Conservation (phyloP, 2,888 invertebrate species). For the Allygus modestus region DNA sequence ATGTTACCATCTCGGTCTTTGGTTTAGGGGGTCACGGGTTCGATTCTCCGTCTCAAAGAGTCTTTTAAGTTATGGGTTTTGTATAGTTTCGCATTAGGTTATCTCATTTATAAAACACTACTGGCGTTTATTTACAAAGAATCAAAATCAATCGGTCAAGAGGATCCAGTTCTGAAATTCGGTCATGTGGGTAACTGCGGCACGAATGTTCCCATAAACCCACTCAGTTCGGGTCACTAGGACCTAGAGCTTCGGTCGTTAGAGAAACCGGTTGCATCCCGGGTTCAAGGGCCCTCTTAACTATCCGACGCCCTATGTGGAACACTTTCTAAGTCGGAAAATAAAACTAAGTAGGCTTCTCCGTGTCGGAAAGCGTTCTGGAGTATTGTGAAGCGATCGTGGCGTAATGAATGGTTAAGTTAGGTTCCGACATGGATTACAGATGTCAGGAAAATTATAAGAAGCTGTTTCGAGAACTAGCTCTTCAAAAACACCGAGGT, state of each 20-base stretch:
- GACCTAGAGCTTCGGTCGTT: background rate
- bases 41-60: no score
- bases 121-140: no score
- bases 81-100: no score
- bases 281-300: background rate
- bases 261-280: background rate
- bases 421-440: no score
- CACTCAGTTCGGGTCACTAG: background rate
- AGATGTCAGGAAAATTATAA: background rate
- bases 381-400: background rate
- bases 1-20: no score
- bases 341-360: background rate
- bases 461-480: background rate
- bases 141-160: no score
- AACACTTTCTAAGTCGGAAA: constrained; percentile 1
- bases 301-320: background rate
- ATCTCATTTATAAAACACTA: no score
- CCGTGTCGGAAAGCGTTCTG: background rate
- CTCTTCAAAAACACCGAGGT: background rate
- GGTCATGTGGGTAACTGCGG: no score
- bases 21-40: no score
- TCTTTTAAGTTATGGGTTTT: no score
- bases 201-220: background rate
- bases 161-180: no score
- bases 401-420: background rate